Percentiles rank a stretch among this genome's conserved stretches.
Evolutionary conservation across 2,113 vertebrate genomes (phyloP).

Genomic region (Mionectes macconnelli): DNA sequence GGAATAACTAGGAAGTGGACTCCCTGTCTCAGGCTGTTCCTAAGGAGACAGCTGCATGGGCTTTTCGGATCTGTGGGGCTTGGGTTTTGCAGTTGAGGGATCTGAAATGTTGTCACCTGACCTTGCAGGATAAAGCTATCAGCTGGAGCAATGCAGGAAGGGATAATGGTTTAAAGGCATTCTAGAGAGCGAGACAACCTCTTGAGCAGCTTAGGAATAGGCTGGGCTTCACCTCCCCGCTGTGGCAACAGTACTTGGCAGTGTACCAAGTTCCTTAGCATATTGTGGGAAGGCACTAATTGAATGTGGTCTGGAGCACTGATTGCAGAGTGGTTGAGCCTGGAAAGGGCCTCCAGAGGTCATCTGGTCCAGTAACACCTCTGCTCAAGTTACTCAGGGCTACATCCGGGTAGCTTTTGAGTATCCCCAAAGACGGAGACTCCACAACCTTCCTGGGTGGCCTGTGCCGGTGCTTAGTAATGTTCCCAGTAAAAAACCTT

Average conservation of each 20-base stretch:
- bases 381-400: background rate
- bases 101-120: background rate
- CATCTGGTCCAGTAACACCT: background rate
- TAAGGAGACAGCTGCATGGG: background rate
- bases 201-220: background rate
- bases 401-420: background rate
- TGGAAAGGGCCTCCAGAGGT: background rate
- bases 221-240: background rate
- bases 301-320: no score
- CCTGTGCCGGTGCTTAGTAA: background rate
- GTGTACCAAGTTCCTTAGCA: background rate
- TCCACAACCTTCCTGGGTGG: background rate
- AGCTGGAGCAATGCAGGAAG: background rate
- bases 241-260: background rate
- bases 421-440: background rate
- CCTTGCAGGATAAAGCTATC: background rate
- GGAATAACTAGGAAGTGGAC: background rate
- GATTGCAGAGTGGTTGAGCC: no score
- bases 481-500: background rate
- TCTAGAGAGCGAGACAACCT: background rate
- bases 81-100: background rate
- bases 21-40: background rate
- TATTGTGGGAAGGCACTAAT: rapidly evolving
- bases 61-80: background rate
- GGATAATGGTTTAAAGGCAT: background rate